These are phyloP conservation scores for Heliconius ismenius DNA, from an alignment of 2,888 invertebrate species.

Conservation along the genomic window DNA sequence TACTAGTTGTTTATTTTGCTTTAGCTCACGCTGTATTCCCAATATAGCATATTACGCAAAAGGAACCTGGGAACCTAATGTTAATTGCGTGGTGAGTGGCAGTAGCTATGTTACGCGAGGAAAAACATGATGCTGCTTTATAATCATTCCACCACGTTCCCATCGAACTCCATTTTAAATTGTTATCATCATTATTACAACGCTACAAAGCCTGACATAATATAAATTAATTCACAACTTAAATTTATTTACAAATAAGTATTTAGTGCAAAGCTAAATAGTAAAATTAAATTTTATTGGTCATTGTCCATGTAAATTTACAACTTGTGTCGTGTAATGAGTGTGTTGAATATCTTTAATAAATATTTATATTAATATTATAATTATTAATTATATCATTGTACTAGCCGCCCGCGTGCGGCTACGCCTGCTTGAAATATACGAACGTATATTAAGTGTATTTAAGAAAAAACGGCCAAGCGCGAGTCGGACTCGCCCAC, in stretches of 20 bases:
- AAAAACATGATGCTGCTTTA: background rate
- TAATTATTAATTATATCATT: background rate
- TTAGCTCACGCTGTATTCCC: too few species aligned
- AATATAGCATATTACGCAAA: too few species aligned
- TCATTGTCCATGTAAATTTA: slow-evolving; percentile 8
- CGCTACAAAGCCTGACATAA: background rate
- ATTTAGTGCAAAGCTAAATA: background rate
- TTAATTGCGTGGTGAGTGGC: background rate
- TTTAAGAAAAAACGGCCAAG: too few species aligned
- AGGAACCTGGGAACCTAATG: too few species aligned
- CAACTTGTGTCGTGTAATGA: background rate
- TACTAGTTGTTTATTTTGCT: background rate
- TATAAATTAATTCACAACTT: background rate
- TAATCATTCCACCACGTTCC: background rate
- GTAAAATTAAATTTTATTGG: slow-evolving; percentile 8
- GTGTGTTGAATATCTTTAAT: background rate
- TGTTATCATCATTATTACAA: background rate
- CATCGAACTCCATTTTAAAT: background rate
- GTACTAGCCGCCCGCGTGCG: too few species aligned
- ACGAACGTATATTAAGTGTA: too few species aligned
- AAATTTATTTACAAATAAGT: background rate
- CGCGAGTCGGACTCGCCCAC: too few species aligned
- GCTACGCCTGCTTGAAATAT: too few species aligned
- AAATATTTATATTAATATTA: background rate
- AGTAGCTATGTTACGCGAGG: background rate